These are phyloP conservation scores for Gastrophryne carolinensis DNA, from an alignment of 2,797 vertebrate species.

Conservation along the genomic window DNA sequence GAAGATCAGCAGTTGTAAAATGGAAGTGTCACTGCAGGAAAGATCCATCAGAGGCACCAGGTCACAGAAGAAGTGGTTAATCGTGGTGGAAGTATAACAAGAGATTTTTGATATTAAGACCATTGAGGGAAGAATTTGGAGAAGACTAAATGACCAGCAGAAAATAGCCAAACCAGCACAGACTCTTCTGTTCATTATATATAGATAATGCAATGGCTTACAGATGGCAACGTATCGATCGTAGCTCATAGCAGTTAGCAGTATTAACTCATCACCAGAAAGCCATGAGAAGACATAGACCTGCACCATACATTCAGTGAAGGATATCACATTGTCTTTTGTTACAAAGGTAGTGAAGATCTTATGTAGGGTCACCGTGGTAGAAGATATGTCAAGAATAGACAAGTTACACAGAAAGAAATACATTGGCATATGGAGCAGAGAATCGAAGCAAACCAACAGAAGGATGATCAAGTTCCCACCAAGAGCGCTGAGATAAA, in stretches of 20 bases:
- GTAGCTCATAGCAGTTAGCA: slow-evolving; percentile 57
- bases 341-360: slow-evolving; percentile 51
- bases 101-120: background rate
- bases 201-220: slow-evolving; percentile 46
- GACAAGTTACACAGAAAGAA: slow-evolving; percentile 34
- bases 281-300: slow-evolving; percentile 53
- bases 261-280: slow-evolving; percentile 52
- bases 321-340: slow-evolving; percentile 52
- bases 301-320: slow-evolving; percentile 57
- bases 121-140: slow-evolving; percentile 27
- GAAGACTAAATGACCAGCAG: slow-evolving; percentile 28
- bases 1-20: slow-evolving; percentile 19
- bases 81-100: slow-evolving; percentile 13
- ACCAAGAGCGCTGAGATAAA: slow-evolving; percentile 21
- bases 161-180: slow-evolving; percentile 45
- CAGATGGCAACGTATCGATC: slow-evolving; percentile 54
- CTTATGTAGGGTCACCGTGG: slow-evolving; percentile 55
- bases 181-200: slow-evolving; percentile 46
- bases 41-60: slow-evolving; percentile 27
- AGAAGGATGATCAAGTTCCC: slow-evolving; percentile 16
- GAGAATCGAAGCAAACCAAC: slow-evolving; percentile 2
- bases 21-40: slow-evolving; percentile 36
- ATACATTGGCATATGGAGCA: slow-evolving; percentile 34
- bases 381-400: slow-evolving; percentile 53
- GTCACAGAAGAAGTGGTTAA: slow-evolving; percentile 44